These are phyloP conservation scores for Probosciger aterrimus DNA, from an alignment of 2,113 vertebrate genomes.

Conservation along the genomic window DNA sequence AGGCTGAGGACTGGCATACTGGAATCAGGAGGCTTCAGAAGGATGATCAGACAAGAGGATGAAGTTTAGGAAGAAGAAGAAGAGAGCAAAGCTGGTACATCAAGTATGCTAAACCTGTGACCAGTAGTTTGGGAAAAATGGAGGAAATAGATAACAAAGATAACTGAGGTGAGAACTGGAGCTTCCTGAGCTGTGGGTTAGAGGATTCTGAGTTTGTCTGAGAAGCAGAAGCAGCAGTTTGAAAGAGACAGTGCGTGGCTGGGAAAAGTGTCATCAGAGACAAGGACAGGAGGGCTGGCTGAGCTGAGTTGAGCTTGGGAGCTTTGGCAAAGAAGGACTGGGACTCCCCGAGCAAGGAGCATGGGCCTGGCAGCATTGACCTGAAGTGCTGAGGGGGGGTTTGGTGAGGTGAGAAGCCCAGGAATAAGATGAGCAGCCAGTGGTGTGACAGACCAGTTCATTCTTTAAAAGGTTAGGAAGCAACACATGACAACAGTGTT, in stretches of 20 bases:
- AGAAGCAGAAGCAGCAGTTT: neutral
- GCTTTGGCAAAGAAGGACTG: neutral
- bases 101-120: neutral
- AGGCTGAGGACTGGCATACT: neutral
- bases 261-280: neutral
- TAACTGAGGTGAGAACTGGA: neutral
- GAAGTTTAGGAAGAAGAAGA: neutral
- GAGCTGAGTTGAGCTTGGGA: neutral
- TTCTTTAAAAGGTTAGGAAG: neutral
- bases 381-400: neutral
- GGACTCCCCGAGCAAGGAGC: neutral
- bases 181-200: neutral
- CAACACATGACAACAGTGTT: neutral
- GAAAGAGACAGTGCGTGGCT: neutral
- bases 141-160: neutral
- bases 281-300: neutral
- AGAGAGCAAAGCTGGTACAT: neutral
- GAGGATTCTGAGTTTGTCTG: neutral
- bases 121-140: neutral
- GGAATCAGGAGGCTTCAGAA: neutral
- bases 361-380: neutral
- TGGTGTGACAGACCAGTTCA: neutral
- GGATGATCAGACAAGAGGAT: neutral
- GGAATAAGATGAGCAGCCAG: neutral
- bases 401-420: neutral